Evolutionary conservation across 2,888 invertebrate species (phyloP), one percentile per base, ranked within the genome.

Genomic region (Spilarctia lutea): DNA sequence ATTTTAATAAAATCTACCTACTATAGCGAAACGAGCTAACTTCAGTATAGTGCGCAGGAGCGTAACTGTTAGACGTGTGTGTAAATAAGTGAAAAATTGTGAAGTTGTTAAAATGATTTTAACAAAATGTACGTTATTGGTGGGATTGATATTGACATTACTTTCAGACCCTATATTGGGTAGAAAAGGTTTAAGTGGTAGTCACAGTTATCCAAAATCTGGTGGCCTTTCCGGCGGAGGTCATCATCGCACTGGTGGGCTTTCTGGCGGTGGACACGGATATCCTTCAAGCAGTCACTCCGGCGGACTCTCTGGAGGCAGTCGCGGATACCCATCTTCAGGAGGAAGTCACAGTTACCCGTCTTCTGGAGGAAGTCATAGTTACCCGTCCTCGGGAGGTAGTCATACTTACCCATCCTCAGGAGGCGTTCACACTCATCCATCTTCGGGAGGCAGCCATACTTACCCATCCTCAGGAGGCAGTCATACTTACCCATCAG

Each of bases 1-100:
- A 27, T 45, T 13, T 30, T n/a, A n/a, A n/a, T n/a, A n/a, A 48
- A 30, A 1, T 45, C 4, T 20, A 30, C 27, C 45, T 20, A 30
- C 27, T 30, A 68, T 30, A 27, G 30, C 42, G 8, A 8, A 7
- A 3, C 11, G 0, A 33, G 27, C 27, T 13, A 69, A 56, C 79
- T 86, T 86, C 81, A 88, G 86, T 88, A 76, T 63, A 77, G 83
- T 89, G 90, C 90, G 90, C 87, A 83, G 76, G 89, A 89, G 89
- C 86, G 81, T 70, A 33, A 35, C 72, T 63, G 71, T 68, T 76
- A 79, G 83, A 79, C 81, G 85, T 79, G 81, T 84, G 74, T 79
- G 78, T 74, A 74, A 80, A 79, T 73, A 74, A 74, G 74, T 83
- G 76, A 76, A 69, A 63, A 30, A 1, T 63, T 73, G 74, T 81